Percentiles rank a stretch among this genome's conserved stretches.
Evolutionary conservation across 2,113 vertebrate species (phyloP).

Genomic region (Mungos mungo): DNA sequence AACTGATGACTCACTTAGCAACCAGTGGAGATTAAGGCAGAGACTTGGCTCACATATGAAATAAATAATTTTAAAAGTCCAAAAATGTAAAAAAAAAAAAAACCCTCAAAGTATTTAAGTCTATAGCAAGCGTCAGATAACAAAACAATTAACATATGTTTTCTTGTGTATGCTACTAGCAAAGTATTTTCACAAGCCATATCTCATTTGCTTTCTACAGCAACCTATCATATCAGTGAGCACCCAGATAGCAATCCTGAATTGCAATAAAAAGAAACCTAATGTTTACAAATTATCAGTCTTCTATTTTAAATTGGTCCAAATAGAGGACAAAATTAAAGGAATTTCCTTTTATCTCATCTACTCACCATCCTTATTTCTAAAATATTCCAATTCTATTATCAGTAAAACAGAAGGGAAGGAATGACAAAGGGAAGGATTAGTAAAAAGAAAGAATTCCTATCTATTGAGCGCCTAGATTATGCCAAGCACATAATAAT

Average conservation of each 20-base stretch:
- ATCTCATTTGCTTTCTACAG: not conserved
- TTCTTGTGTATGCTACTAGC: not conserved
- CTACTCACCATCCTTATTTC: not conserved
- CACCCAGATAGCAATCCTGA: not conserved
- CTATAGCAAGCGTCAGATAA: not conserved
- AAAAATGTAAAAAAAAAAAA: not conserved
- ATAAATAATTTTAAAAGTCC: not conserved
- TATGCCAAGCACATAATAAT: not conserved
- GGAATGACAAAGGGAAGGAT: not conserved
- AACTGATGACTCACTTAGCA: not conserved
- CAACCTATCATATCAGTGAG: not conserved
- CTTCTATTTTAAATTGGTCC: not conserved
- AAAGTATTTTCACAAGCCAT: not conserved
- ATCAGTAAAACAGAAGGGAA: not conserved
- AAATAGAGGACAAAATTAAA: not conserved
- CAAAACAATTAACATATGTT: not conserved
- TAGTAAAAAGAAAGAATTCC: not conserved
- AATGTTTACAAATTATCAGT: not conserved
- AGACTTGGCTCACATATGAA: not conserved
- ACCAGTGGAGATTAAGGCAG: not conserved
- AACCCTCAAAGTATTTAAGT: not conserved
- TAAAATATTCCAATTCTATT: not conserved
- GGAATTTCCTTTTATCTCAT: not conserved
- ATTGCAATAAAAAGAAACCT: conserved; percentile 22
- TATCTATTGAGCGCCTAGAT: not conserved